Evolutionary conservation across 2,888 invertebrate species (phyloP).

Genomic region (Sepiola atlantica): DNA sequence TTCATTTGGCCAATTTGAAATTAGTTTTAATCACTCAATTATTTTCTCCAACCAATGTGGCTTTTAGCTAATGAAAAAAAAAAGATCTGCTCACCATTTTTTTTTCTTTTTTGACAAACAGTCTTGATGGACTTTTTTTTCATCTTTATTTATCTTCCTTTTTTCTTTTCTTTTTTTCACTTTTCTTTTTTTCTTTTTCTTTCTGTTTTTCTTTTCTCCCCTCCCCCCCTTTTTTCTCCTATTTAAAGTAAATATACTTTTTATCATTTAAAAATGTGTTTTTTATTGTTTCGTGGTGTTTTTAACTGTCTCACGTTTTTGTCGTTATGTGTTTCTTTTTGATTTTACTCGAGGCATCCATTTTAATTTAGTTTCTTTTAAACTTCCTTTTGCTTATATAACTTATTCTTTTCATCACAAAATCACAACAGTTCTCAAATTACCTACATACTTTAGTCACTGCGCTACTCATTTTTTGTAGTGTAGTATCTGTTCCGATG

Average conservation of each 20-base stretch:
- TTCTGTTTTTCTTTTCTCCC: no score
- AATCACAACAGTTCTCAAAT: no score
- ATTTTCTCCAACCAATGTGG: background rate
- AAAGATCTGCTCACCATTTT: background rate
- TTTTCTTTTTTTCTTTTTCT: no score
- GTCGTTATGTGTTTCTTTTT: background rate
- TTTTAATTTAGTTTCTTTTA: no score
- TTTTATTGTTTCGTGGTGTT: background rate
- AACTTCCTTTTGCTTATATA: no score
- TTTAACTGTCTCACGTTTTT: background rate
- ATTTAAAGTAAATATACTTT: background rate
- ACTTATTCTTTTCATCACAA: no score
- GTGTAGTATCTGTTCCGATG: no score
- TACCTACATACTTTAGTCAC: no score
- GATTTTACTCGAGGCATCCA: background rate
- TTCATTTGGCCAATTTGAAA: background rate
- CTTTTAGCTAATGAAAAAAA: slow-evolving; percentile 32
- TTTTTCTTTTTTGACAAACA: background rate
- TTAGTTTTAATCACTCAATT: slow-evolving; percentile 32
- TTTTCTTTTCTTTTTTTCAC: no score
- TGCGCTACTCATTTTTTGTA: no score
- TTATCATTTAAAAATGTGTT: background rate
- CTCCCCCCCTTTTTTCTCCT: no score
- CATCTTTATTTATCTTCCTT: background rate
- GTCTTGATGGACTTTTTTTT: background rate